Evolutionary conservation across 2,888 invertebrate species (phyloP).

Genomic region (Pharmacophagus antenor): DNA sequence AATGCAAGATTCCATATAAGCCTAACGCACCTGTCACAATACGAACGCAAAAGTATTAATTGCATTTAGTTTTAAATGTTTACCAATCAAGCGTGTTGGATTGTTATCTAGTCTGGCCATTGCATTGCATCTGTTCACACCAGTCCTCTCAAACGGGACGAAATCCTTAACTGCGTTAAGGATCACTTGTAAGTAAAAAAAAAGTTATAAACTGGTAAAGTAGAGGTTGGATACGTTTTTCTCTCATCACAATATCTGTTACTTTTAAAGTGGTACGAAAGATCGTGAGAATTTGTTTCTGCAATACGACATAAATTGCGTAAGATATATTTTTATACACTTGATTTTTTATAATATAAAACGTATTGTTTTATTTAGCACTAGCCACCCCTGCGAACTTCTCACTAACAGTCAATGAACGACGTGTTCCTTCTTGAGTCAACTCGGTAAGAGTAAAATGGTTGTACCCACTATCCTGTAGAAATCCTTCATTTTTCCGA

Average conservation of each 20-base stretch:
- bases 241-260: too few species aligned
- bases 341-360: too few species aligned
- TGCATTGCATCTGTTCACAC: constrained; percentile 8
- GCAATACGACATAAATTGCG: too few species aligned
- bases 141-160: constrained; percentile 4
- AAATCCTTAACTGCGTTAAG: neutral
- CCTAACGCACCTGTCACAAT: constrained; percentile 13
- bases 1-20: constrained; percentile 29
- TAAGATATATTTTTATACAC: too few species aligned
- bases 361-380: too few species aligned
- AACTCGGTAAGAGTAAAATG: too few species aligned
- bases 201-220: neutral
- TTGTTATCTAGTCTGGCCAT: constrained; percentile 5
- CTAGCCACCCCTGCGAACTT: too few species aligned
- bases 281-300: neutral
- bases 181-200: neutral
- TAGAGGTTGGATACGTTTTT: neutral
- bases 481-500: too few species aligned
- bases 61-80: constrained; percentile 21
- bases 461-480: too few species aligned
- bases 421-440: too few species aligned
- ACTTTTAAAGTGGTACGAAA: neutral
- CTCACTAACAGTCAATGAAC: too few species aligned
- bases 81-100: constrained; percentile 17
- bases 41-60: constrained; percentile 23